Conservation (phyloP, 2,888 invertebrate genomes). For the Chrysolina haemoptera region DNA sequence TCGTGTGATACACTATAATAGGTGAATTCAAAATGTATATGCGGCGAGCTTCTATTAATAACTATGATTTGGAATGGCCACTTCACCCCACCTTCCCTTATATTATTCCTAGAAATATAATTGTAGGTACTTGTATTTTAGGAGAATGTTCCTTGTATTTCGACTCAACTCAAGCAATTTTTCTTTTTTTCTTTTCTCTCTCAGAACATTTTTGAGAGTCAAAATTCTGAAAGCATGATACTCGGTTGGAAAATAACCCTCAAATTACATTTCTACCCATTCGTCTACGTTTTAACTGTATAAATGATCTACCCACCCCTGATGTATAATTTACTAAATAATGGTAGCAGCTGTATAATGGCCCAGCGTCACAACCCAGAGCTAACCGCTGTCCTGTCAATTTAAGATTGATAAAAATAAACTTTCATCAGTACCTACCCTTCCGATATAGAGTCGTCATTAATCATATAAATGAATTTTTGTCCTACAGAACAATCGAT, state of each 20-base stretch:
- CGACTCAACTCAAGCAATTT: too few relatives aligned
- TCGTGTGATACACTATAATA: too few relatives aligned
- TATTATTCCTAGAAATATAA: too few relatives aligned
- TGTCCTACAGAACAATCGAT: background rate
- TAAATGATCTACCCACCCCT: conserved; percentile 4
- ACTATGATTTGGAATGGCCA: too few relatives aligned
- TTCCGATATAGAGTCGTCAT: background rate
- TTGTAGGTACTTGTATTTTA: too few relatives aligned
- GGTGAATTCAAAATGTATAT: too few relatives aligned
- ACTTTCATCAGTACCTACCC: conserved; percentile 9
- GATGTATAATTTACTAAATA: conserved; percentile 12
- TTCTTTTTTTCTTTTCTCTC: background rate
- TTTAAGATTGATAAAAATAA: conserved; percentile 9
- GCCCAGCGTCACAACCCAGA: background rate
- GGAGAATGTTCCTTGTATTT: too few relatives aligned
- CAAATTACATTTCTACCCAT: background rate
- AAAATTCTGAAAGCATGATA: too few relatives aligned
- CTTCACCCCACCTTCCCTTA: too few relatives aligned
- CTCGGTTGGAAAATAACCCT: too few relatives aligned
- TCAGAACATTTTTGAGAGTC: too few relatives aligned
- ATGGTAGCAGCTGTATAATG: conserved; percentile 4
- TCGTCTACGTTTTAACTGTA: background rate
- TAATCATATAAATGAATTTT: background rate
- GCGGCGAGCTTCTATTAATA: too few relatives aligned
- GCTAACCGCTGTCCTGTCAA: conserved; percentile 9